A percentile compares a stretch with the other conserved stretches of the same genome.
Evolutionary conservation across 2,113 vertebrate genomes (phyloP).

Genomic region (Nothocercus julius): DNA sequence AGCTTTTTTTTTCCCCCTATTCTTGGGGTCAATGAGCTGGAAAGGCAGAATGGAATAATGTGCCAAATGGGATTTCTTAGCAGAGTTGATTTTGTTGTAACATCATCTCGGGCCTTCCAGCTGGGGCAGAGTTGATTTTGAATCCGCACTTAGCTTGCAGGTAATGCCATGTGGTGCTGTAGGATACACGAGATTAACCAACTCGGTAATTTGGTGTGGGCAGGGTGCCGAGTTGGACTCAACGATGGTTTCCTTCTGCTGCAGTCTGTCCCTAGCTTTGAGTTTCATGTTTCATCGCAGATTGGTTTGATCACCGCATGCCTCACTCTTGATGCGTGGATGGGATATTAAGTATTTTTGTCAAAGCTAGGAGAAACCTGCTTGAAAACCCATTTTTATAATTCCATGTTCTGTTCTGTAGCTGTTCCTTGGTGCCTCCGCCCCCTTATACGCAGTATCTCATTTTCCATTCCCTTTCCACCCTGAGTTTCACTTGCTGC

Average conservation of each 20-base stretch:
- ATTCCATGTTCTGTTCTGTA: neutral
- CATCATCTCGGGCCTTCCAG: neutral
- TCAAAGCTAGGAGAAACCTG: neutral
- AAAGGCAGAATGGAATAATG: neutral
- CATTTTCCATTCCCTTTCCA: neutral
- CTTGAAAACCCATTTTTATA: neutral
- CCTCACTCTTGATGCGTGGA: neutral
- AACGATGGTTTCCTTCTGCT: neutral
- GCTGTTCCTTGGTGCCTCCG: neutral
- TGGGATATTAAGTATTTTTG: fast-evolving
- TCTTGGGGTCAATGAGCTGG: neutral
- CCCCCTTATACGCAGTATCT: neutral
- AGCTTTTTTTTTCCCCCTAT: neutral
- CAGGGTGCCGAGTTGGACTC: fast-evolving
- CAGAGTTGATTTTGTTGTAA: neutral
- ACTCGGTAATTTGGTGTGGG: fast-evolving
- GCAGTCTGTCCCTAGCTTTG: neutral
- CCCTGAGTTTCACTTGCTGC: neutral
- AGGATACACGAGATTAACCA: neutral
- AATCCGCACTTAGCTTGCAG: neutral
- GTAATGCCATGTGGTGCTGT: neutral
- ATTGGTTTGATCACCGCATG: neutral
- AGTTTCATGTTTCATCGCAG: neutral
- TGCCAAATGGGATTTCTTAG: neutral
- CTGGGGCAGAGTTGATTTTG: neutral